Evolutionary conservation across 2,113 vertebrate species (phyloP).

Genomic region (Oenanthe oenanthe): DNA sequence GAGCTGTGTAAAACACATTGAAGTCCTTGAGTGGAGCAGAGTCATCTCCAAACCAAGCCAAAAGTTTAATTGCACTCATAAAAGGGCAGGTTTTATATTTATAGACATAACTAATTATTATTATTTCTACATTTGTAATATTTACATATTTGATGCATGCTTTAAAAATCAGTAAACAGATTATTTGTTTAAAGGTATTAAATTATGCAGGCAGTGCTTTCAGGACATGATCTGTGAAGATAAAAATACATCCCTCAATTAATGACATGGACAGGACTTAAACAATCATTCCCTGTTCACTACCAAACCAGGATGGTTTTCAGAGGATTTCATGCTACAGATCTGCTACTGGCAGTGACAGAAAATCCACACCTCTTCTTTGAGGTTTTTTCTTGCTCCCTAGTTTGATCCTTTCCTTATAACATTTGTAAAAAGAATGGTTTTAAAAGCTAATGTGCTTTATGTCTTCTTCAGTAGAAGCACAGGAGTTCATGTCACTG

Average conservation of each 20-base stretch:
- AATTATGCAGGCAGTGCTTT: conserved; percentile 20
- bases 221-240: conserved; percentile 41
- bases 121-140: not conserved
- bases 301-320: not conserved
- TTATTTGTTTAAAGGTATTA: not conserved
- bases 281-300: not conserved
- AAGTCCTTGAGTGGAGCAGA: not conserved
- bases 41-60: not conserved
- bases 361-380: not conserved
- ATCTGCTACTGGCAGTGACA: conserved; percentile 51
- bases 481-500: conserved; percentile 6
- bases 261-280: conserved; percentile 27
- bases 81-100: not conserved
- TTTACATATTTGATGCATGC: not conserved
- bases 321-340: conserved; percentile 26
- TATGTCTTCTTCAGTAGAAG: not conserved
- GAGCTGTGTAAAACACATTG: not conserved
- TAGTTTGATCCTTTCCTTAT: not conserved
- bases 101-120: not conserved
- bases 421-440: conserved; percentile 24
- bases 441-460: conserved; percentile 60
- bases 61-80: not conserved
- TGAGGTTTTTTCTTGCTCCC: conserved; percentile 1
- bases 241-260: conserved; percentile 57
- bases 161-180: not conserved